phyloP scores from a whole-genome alignment of 1,140 invertebrate genomes.

The Brachionus paranguensis region DNA sequence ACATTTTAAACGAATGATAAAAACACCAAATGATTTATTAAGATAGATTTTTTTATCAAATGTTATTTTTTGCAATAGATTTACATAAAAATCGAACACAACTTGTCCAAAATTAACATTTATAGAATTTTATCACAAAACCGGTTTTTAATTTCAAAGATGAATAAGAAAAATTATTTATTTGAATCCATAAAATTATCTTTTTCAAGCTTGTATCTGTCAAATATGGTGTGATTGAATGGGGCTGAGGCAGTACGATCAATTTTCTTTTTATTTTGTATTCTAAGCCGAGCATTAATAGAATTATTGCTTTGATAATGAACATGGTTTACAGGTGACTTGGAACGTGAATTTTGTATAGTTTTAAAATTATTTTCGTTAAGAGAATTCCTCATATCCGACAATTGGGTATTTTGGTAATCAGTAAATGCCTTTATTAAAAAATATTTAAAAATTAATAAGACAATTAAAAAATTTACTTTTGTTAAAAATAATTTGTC shows the following conservation, averaged over 20 bases:
- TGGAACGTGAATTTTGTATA: background rate
- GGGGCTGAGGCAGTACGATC: background rate
- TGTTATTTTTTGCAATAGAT: background rate
- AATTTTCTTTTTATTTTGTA: background rate
- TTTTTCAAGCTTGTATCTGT: background rate
- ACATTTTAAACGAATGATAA: background rate
- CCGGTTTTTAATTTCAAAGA: background rate
- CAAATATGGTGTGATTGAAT: background rate
- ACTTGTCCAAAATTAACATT: background rate
- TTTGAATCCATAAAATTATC: background rate
- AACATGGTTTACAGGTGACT: background rate
- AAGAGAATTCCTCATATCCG: background rate
- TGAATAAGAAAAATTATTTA: background rate
- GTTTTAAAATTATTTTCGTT: background rate
- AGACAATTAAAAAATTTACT: background rate
- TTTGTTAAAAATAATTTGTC: conserved; percentile 23
- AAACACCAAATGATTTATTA: background rate
- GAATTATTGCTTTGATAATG: conserved; percentile 1
- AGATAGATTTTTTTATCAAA: background rate
- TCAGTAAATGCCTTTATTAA: conserved; percentile 6
- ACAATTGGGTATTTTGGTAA: conserved; percentile 23
- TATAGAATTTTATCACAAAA: background rate
- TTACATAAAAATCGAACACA: background rate
- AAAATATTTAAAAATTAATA: background rate
- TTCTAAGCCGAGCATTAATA: background rate